These are phyloP conservation scores for Drosophila simulans DNA, from an alignment of 1,140 invertebrate genomes.

Conservation along the genomic window DNA sequence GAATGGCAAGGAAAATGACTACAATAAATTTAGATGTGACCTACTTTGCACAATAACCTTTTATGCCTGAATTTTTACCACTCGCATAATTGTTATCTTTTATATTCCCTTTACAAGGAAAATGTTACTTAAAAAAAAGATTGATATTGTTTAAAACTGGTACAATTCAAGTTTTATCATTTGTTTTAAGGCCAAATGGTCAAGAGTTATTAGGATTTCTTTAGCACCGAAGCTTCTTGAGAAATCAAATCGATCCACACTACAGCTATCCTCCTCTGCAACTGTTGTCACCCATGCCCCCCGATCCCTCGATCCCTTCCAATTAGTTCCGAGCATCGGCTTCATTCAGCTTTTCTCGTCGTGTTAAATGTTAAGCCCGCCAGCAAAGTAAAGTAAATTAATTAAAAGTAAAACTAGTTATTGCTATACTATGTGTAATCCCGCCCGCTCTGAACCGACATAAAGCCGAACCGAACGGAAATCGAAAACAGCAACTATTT, in stretches of 20 bases:
- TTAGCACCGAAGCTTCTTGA: not conserved
- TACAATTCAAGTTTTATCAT: not conserved
- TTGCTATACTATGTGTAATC: slow-evolving; percentile 72
- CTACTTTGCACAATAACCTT: not conserved
- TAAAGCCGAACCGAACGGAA: slow-evolving; percentile 41
- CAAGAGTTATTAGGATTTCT: slow-evolving; percentile 6
- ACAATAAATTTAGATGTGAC: not conserved
- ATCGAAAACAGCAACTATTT: slow-evolving; percentile 50
- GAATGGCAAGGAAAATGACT: no score
- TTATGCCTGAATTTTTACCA: slow-evolving; percentile 3
- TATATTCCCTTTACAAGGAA: slow-evolving; percentile 1
- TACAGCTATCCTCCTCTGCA: slow-evolving; percentile 49
- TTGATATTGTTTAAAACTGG: slow-evolving; percentile 5
- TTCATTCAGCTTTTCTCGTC: slow-evolving; percentile 66
- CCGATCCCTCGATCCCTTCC: slow-evolving; percentile 5
- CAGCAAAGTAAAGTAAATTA: slow-evolving; percentile 50
- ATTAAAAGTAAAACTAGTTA: slow-evolving; percentile 66
- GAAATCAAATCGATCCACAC: slow-evolving; percentile 18
- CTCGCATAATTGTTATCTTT: no score
- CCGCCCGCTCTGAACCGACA: slow-evolving; percentile 44
- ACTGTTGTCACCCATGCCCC: slow-evolving; percentile 52
- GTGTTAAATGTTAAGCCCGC: slow-evolving; percentile 77
- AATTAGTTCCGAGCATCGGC: slow-evolving; percentile 56
- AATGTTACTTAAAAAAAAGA: not conserved
- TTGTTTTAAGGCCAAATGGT: not conserved